Percentiles rank a stretch among this genome's conserved stretches.
phyloP scores from a whole-genome alignment of 2,113 vertebrate species.

The Bos indicus region DNA sequence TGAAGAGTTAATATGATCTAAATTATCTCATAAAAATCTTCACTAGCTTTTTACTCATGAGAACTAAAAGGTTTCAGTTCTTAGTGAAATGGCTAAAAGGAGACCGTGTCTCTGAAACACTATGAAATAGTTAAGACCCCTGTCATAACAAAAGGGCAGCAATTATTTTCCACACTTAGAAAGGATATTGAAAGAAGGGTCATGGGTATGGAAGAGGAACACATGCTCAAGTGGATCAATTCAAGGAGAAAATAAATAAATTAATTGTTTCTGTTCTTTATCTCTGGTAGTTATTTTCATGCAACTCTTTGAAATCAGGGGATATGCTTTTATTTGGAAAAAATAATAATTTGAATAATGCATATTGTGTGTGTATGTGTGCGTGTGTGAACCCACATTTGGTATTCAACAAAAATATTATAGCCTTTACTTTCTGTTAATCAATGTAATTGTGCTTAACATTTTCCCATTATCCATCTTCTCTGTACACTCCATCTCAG shows the following conservation, averaged over 20 bases:
- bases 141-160: neutral
- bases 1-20: neutral
- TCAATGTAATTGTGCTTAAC: neutral
- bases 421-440: neutral
- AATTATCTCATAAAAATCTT: neutral
- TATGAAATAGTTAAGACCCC: neutral
- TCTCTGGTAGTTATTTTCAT: neutral
- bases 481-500: neutral
- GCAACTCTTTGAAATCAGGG: neutral
- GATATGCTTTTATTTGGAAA: neutral
- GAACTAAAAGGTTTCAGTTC: neutral
- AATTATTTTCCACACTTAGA: neutral
- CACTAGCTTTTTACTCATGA: neutral
- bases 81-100: neutral
- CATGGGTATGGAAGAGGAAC: neutral
- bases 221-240: neutral
- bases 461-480: neutral
- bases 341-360: neutral
- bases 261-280: neutral
- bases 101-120: neutral
- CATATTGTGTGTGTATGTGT: neutral
- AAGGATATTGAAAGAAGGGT: neutral
- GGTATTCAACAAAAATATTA: neutral
- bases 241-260: neutral
- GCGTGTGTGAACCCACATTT: neutral